These are phyloP conservation scores for Sinella curviseta DNA, from an alignment of 1,140 invertebrate genomes.

Conservation along the genomic window DNA sequence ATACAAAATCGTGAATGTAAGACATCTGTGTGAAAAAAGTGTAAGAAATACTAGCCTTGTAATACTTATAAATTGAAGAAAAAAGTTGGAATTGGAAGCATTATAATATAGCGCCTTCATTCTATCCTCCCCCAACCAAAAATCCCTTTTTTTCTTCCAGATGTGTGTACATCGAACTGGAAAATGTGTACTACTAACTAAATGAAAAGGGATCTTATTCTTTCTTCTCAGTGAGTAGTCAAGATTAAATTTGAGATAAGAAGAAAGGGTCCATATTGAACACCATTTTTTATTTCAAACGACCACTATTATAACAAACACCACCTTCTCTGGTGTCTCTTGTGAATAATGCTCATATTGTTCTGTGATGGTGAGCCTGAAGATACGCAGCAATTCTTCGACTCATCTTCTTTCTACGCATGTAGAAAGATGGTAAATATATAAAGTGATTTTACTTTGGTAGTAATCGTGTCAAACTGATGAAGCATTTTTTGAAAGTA, in stretches of 20 bases:
- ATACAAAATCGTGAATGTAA: neutral
- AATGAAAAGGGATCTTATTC: neutral
- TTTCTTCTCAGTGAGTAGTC: conserved; percentile 9
- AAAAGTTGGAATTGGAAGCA: too few species aligned
- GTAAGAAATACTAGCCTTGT: too few species aligned
- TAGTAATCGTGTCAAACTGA: neutral
- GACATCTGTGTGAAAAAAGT: neutral
- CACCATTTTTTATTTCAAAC: conserved; percentile 15
- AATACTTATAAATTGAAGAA: too few species aligned
- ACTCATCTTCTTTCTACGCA: neutral
- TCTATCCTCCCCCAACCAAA: conserved; percentile 12
- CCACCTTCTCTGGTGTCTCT: neutral
- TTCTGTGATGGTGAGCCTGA: neutral
- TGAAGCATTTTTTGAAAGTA: conserved; percentile 8
- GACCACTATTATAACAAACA: neutral
- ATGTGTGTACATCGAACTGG: neutral
- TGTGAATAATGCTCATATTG: conserved; percentile 4
- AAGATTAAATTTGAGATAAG: conserved; percentile 12
- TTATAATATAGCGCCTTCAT: too few species aligned
- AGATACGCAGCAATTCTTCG: neutral
- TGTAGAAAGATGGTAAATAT: neutral
- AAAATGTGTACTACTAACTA: neutral
- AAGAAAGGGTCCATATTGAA: conserved; percentile 22
- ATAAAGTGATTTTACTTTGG: neutral
- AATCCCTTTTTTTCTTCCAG: conserved; percentile 9